A percentile compares a stretch with the other conserved stretches of the same genome.
Conservation (phyloP, 2,113 vertebrate genomes). For the Piaya cayana region DNA sequence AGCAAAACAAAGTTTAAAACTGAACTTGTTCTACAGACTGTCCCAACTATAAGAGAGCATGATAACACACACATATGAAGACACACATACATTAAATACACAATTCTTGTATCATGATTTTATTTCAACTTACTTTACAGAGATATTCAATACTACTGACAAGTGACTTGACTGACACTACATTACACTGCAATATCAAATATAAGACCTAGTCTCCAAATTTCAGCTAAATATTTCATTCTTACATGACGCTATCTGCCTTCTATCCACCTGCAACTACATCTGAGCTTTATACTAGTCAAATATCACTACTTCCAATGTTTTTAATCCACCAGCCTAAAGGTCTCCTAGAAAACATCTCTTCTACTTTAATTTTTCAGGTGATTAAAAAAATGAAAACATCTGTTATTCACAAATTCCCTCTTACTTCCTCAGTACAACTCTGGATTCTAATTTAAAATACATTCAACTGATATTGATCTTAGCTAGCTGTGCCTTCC, state of each 20-base stretch:
- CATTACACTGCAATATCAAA: not conserved
- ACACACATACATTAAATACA: conserved; percentile 30
- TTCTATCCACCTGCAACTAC: not conserved
- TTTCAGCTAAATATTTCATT: not conserved
- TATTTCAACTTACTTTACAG: not conserved
- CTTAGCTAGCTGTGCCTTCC: not conserved
- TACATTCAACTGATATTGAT: not conserved
- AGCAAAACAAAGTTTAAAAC: conserved; percentile 17
- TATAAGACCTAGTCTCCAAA: not conserved
- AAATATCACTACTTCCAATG: not conserved
- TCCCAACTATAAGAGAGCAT: not conserved
- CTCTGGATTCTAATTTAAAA: not conserved
- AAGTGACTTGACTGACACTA: not conserved
- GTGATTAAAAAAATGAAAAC: not conserved
- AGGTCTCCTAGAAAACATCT: not conserved
- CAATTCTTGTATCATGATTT: not conserved
- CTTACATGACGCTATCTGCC: not conserved
- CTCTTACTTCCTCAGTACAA: not conserved
- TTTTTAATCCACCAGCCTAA: not conserved
- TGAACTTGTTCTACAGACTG: not conserved
- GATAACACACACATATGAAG: conserved; percentile 34
- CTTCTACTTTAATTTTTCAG: not conserved
- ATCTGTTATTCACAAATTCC: not conserved
- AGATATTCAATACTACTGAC: not conserved
- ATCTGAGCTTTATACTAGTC: not conserved